These are phyloP conservation scores for Anaspis maculata DNA, from an alignment of 2,888 invertebrate genomes.

Conservation along the genomic window DNA sequence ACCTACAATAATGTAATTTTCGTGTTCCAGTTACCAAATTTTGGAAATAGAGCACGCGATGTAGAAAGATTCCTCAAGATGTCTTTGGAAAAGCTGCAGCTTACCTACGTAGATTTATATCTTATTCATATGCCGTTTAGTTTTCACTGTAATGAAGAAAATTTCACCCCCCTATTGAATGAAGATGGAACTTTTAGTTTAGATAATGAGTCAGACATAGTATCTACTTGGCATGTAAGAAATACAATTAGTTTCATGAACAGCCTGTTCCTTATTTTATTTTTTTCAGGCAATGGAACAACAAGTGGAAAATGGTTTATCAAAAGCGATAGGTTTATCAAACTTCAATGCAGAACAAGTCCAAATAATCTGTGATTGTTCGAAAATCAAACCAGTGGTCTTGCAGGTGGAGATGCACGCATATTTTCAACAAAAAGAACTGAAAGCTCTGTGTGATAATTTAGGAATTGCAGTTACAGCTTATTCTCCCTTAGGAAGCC, in stretches of 20 bases:
- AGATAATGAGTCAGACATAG: conserved; percentile 55
- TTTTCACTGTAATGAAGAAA: conserved; percentile 49
- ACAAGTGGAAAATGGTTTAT: conserved; percentile 52
- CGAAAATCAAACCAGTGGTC: conserved; percentile 61
- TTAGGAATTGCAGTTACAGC: conserved; percentile 59
- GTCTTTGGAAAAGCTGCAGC: conserved; percentile 55
- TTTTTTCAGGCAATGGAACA: conserved; percentile 58
- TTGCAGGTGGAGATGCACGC: conserved; percentile 71
- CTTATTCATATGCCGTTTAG: conserved; percentile 71
- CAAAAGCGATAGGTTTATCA: conserved; percentile 68
- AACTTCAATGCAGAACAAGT: conserved; percentile 71
- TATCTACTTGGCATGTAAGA: conserved; percentile 60
- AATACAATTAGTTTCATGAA: conserved; percentile 23
- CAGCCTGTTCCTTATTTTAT: no score
- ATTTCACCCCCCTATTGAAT: conserved; percentile 48
- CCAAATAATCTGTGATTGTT: conserved; percentile 49
- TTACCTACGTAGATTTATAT: conserved; percentile 69
- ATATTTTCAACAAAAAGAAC: conserved; percentile 61
- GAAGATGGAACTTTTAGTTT: conserved; percentile 52
- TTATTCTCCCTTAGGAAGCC: conserved; percentile 66
- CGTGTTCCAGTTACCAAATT: conserved; percentile 56
- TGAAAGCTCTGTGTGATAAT: conserved; percentile 54
- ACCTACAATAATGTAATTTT: conserved; percentile 14
- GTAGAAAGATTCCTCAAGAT: conserved; percentile 57
- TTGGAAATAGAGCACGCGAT: conserved; percentile 58